Evolutionary conservation across 2,113 vertebrate genomes (phyloP), one percentile per base, ranked within the genome.

Genomic region (Sebastes fasciatus): DNA sequence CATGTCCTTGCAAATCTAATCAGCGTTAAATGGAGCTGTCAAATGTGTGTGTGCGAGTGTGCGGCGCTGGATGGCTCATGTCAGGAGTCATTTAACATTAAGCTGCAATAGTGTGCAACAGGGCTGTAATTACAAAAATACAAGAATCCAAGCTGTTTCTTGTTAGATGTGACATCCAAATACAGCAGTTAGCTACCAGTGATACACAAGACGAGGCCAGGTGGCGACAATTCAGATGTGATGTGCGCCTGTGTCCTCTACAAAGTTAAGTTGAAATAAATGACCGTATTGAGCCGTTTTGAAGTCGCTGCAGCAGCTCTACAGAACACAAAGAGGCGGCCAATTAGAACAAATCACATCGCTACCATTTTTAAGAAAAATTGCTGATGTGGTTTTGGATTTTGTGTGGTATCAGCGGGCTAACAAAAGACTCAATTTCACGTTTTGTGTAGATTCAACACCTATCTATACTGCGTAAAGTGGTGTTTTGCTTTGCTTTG

Each of bases 1-100:
- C 90, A 92, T 87, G 93, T 96, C 94, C 91, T 93, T 92, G 94
- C 91, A 94, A 95, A 95, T 95, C 94, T 95, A 95, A 95, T 96
- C 95, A 94, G 94, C 85, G 89, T 92, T 95, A 95, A 96, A 94
- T 95, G 93, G 94, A 94, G 89, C 89, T 93, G 92, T 93, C 91
- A 90, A 66, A 83, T 72, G 85, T 75, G 87, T 86, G 74, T 86
- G 84, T 89, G 77, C 84, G 61, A 77, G 77, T 69, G 74, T 79
- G 75, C 77, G 61, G 65, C 63, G 74, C 63, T 73, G 84, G 80
- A 82, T 83, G 77, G 84, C 75, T 91, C 80, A 85, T 88, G 88
- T 92, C 92, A 89, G 89, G 77, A 90, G 87, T 90, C 87, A 88
- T 93, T 93, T 90, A 94, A 87, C 91, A 82, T 91, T 89, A 92